These are phyloP conservation scores for Netelia melanura DNA, from an alignment of 2,888 invertebrate species.

Conservation along the genomic window DNA sequence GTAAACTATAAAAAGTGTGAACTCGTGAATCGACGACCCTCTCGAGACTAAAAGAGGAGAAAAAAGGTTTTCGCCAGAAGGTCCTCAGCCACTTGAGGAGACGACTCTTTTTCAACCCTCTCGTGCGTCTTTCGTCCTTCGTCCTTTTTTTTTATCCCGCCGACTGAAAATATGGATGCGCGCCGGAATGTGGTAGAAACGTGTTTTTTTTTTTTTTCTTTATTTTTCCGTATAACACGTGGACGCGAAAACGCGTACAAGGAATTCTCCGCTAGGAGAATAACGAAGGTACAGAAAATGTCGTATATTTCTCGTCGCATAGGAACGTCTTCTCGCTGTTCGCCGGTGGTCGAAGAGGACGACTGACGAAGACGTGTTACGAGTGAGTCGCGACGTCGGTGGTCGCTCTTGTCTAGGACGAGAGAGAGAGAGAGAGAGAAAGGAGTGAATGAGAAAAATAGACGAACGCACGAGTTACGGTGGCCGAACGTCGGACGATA, in stretches of 20 bases:
- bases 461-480: conserved; percentile 13
- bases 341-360: conserved; percentile 43
- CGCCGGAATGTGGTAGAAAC: too few species aligned
- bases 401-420: neutral
- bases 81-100: neutral
- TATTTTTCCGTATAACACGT: too few species aligned
- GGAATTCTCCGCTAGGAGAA: conserved; percentile 10
- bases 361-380: conserved; percentile 66
- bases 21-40: conserved; percentile 1
- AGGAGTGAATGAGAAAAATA: conserved; percentile 44
- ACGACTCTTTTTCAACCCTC: neutral
- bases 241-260: neutral
- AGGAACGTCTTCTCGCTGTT: conserved; percentile 51
- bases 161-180: neutral
- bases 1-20: conserved; percentile 11
- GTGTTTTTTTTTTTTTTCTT: too few species aligned
- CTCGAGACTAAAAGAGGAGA: neutral
- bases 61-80: neutral
- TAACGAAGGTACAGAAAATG: conserved; percentile 24
- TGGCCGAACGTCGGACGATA: conserved; percentile 49
- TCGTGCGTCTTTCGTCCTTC: neutral
- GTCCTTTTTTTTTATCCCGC: conserved; percentile 2
- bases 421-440: neutral
- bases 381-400: conserved; percentile 38
- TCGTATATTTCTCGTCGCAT: conserved; percentile 60